Evolutionary conservation across 2,797 vertebrate species (phyloP), one percentile per base, ranked within the genome.

Genomic region (Melanogrammus aeglefinus): DNA sequence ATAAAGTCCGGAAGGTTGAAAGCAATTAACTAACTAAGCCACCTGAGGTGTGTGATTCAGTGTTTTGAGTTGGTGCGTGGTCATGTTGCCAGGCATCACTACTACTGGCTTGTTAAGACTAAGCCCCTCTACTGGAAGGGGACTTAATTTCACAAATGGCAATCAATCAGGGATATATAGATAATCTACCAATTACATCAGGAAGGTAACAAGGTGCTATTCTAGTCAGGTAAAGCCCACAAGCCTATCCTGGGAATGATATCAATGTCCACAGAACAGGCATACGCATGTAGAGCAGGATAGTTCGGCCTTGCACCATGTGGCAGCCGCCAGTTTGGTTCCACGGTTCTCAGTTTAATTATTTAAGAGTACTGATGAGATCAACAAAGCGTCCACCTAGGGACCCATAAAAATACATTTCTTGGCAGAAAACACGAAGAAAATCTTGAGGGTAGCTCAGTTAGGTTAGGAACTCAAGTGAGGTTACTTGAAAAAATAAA

Each of bases 61-160:
- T 74, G 29, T 27, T 29, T 69, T 73, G 41, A 21, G 18, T n/a
- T 74, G 29, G 72, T 69, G 35, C 77, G 72, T n/a, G 0, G 72
- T 70, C 16, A 39, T n/a, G 69, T 13, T 83, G 51, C 1, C 14
- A n/a, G 41, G 57, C 24, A 16, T 80, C 35, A 78, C 76, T 27
- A 51, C 44, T 14, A 63, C 72, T 35, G 73, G 72, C 35, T 38
- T 38, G 24, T 35, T 72, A 35, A 63, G 73, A 57, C 72, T 78
- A 75, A 84, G 63, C 63, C 71, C 63, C 71, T 70, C 74, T 66
- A 41, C 29, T 33, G n/a, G 8, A 41, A 27, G 38, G 8, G 18
- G 76, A 33, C 39, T 51, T 66, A 47, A 36, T 69, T 80, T 72
- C 70, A 81, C 72, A 77, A 81, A 80, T 70, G 51, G 47, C 80